Conservation (phyloP, 2,888 invertebrate genomes). For the Leucoptera coffeella region DNA sequence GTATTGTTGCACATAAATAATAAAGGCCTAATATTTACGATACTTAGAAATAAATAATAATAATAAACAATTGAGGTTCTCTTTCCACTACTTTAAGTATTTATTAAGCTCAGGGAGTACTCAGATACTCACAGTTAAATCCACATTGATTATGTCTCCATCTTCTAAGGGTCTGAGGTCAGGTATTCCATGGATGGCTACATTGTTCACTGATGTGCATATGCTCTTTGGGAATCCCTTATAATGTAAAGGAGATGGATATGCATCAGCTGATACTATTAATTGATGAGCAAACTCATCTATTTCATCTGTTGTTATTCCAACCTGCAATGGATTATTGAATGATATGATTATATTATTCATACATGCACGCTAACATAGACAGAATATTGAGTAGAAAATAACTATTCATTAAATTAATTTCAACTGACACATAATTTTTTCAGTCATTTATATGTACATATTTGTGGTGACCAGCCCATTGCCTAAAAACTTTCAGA, state of each 20-base stretch:
- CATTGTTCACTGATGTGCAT: constrained; percentile 88
- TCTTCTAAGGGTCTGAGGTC: constrained; percentile 71
- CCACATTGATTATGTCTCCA: constrained; percentile 89
- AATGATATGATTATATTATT: not conserved
- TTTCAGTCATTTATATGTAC: too few species aligned
- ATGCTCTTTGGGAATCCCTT: constrained; percentile 81
- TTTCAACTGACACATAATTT: too few species aligned
- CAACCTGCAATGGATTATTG: constrained; percentile 46
- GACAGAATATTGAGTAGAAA: too few species aligned
- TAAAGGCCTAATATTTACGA: too few species aligned
- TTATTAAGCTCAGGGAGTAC: not conserved
- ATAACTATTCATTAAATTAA: too few species aligned
- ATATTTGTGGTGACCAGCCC: too few species aligned
- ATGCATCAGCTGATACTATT: constrained; percentile 66
- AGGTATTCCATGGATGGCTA: constrained; percentile 91
- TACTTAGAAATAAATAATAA: not conserved
- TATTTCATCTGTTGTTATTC: constrained; percentile 78
- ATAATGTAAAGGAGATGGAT: constrained; percentile 87
- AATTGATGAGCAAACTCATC: constrained; percentile 69
- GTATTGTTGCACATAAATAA: too few species aligned
- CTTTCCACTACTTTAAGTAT: not conserved
- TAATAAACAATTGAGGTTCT: not conserved
- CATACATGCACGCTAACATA: too few species aligned
- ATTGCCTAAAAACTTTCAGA: too few species aligned
- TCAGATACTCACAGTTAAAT: constrained; percentile 69